Evolutionary conservation across 2,797 vertebrate genomes (phyloP), one percentile per base, ranked within the genome.

Genomic region (Syncerus caffer): DNA sequence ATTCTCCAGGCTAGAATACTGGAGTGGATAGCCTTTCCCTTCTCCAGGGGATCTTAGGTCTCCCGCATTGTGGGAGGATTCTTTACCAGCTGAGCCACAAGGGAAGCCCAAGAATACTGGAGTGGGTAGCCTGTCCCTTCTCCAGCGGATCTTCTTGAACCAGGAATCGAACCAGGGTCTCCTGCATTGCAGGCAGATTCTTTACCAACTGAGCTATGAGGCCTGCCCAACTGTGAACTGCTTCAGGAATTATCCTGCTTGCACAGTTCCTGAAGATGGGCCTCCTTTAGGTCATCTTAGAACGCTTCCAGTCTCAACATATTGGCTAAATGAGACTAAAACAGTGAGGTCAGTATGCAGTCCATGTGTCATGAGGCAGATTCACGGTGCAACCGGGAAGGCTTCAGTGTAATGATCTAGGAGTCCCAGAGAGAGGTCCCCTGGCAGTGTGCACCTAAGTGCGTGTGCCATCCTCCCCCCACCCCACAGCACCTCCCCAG

Each of bases 201-300:
- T 71, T 71, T 38, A 71, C 64, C 19, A 23, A 12, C 64, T 23
- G 34, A 71, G 64, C 64, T 71, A 23, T 38, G 19, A 71, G n/a
- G 64, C 64, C 15, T 80, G 21, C 31, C 31, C 8, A 27, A 38
- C 45, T 31, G 5, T 57, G 83, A 67, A 34, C 47, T 53, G 51
- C 64, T 83, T 78, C 31, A 83, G 74, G 42, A 83, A 19, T 51
- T 71, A 55, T 38, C 53, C 86, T 55, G 67, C 85, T 50, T 45
- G 13, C 38, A 42, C 8, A 42, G 47, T 3, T 45, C 38, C 57
- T n/a, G 38, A 89, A 85, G 23, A 57, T 23, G 6, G 57, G 80
- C 57, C 78, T 95, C 84, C 21, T 89, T 87, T 57, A 55, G n/a
- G 51, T 95, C 71, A 29, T n/a, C 78, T 92, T 6, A 42, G 21